phyloP scores from a whole-genome alignment of 2,113 vertebrate species.

The Aphelocoma coerulescens region DNA sequence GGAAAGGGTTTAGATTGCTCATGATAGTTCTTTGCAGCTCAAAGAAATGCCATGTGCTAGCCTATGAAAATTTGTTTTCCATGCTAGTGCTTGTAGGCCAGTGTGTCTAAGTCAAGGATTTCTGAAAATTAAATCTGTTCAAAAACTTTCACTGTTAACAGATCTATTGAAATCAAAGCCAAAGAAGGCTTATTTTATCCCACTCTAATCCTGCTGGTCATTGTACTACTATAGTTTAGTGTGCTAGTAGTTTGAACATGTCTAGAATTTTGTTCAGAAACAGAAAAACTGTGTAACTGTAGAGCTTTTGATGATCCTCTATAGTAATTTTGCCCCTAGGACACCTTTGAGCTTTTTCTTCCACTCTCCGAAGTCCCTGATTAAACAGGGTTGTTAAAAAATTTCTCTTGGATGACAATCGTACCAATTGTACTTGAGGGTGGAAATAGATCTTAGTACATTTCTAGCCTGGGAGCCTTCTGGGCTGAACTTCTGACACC shows the following conservation, averaged over 20 bases:
- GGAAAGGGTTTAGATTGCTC: not conserved
- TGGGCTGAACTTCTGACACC: not conserved
- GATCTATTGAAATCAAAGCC: not conserved
- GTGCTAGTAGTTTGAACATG: not conserved
- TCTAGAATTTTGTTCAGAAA: not conserved
- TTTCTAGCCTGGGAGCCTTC: not conserved
- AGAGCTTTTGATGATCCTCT: not conserved
- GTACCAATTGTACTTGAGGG: not conserved
- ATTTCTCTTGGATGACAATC: not conserved
- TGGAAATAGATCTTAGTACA: not conserved
- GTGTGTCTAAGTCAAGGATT: not conserved
- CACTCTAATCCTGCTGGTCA: rapidly evolving
- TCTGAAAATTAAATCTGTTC: not conserved
- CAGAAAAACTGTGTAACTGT: not conserved
- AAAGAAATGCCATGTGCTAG: not conserved
- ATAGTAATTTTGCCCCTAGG: not conserved
- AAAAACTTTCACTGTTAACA: not conserved
- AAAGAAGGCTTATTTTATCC: not conserved
- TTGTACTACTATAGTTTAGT: not conserved
- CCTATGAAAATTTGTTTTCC: not conserved
- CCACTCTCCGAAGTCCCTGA: not conserved
- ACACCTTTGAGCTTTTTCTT: not conserved
- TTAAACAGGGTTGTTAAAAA: not conserved
- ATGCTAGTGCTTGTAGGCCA: not conserved
- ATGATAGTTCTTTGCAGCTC: not conserved